phyloP scores from a whole-genome alignment of 2,113 vertebrate genomes.

The Centropus bengalensis region DNA sequence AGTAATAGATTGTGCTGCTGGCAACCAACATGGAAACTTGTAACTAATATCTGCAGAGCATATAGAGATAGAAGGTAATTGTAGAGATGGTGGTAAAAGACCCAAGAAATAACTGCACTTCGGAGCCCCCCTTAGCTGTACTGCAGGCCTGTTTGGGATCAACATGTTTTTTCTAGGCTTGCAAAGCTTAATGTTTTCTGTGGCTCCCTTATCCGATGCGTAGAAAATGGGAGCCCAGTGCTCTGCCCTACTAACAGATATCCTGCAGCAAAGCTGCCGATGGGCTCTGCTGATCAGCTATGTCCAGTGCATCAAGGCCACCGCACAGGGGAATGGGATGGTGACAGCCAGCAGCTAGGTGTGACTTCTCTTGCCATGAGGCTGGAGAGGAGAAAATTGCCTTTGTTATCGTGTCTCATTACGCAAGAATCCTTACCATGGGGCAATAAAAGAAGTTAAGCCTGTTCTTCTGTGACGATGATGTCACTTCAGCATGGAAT shows the following conservation, averaged over 20 bases:
- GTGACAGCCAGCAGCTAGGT: not conserved
- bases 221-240: not conserved
- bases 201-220: not conserved
- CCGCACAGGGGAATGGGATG: rapidly evolving
- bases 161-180: not conserved
- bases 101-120: not conserved
- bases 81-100: not conserved
- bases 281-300: not conserved
- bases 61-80: not conserved
- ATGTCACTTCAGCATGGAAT: not conserved
- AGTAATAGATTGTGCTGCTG: not conserved
- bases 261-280: not conserved
- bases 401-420: not conserved
- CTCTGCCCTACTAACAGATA: not conserved
- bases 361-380: not conserved
- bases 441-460: not conserved
- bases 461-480: not conserved
- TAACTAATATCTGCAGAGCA: not conserved
- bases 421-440: not conserved
- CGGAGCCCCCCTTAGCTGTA: not conserved
- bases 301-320: rapidly evolving
- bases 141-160: not conserved
- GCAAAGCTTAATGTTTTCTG: not conserved
- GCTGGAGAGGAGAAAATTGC: not conserved
- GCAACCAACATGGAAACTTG: not conserved